Conservation (phyloP, 1,140 invertebrate species). For the Orchesella cincta region DNA sequence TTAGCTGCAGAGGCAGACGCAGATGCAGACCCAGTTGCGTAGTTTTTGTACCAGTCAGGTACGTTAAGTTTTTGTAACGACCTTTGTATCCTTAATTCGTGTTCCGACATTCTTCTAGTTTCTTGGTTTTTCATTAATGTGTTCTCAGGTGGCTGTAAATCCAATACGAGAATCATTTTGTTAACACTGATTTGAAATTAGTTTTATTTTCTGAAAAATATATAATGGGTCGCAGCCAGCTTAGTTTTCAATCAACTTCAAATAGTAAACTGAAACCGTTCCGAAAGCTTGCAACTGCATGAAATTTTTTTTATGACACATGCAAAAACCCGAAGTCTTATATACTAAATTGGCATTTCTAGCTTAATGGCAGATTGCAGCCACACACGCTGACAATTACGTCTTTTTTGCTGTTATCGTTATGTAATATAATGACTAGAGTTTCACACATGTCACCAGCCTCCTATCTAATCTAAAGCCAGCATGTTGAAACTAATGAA, state of each 20-base stretch:
- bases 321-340: background rate
- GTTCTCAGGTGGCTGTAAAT: constrained; percentile 82
- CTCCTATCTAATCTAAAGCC: too few species aligned
- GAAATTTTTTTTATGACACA: background rate
- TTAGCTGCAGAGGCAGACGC: constrained; percentile 53
- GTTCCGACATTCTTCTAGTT: constrained; percentile 79
- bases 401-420: too few species aligned
- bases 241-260: too few species aligned
- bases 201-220: background rate
- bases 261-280: too few species aligned
- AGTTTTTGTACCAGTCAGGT: constrained; percentile 92
- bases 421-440: too few species aligned
- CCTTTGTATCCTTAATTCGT: constrained; percentile 86
- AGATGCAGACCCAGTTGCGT: constrained; percentile 55
- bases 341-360: too few species aligned
- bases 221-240: too few species aligned
- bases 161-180: background rate
- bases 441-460: too few species aligned
- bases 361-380: too few species aligned
- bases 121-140: constrained; percentile 71
- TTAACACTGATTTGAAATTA: background rate
- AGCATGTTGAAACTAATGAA: too few species aligned
- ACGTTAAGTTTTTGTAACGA: constrained; percentile 89
- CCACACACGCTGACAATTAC: too few species aligned
- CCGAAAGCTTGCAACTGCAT: too few species aligned